Percentiles rank a stretch among this genome's conserved stretches.
Evolutionary conservation across 2,113 vertebrate species (phyloP).

Genomic region (Nerophis lumbriciformis): DNA sequence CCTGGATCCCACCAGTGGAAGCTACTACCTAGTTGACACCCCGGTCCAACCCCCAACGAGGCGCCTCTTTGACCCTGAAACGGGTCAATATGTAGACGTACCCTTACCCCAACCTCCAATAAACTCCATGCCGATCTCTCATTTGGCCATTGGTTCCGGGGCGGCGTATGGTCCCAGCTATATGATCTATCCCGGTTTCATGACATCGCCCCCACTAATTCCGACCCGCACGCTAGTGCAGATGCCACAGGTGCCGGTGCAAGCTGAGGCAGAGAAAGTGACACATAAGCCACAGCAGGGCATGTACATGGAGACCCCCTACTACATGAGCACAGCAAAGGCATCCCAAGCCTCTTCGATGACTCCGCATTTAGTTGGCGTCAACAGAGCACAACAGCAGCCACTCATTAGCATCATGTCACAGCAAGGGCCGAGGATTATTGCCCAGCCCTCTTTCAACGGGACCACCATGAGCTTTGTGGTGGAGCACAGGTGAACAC

Average conservation of each 20-base stretch:
- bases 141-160: constrained; percentile 75
- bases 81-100: constrained; percentile 90
- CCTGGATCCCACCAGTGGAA: constrained; percentile 88
- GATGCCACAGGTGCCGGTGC: constrained; percentile 65
- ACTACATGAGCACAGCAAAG: constrained; percentile 80
- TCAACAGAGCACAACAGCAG: constrained; percentile 59
- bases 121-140: constrained; percentile 73
- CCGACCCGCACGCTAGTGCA: constrained; percentile 70
- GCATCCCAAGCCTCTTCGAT: constrained; percentile 22
- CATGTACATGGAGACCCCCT: constrained; percentile 78
- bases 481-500: constrained; percentile 86
- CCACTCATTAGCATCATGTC: constrained; percentile 88
- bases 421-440: constrained; percentile 84
- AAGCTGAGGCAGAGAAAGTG: constrained; percentile 19
- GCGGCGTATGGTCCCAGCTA: constrained; percentile 82
- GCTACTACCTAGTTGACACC: constrained; percentile 91
- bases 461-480: constrained; percentile 98
- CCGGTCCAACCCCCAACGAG: constrained; percentile 80
- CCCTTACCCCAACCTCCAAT: constrained; percentile 76
- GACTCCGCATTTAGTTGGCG: constrained; percentile 20
- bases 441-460: constrained; percentile 90
- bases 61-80: constrained; percentile 92
- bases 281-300: constrained; percentile 36
- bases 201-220: constrained; percentile 74
- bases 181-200: constrained; percentile 90